Evolutionary conservation across 53 echinoderm and acorn worm genomes (phyloP), one percentile per base, ranked within the genome.

Genomic region (Henricia sp.): DNA sequence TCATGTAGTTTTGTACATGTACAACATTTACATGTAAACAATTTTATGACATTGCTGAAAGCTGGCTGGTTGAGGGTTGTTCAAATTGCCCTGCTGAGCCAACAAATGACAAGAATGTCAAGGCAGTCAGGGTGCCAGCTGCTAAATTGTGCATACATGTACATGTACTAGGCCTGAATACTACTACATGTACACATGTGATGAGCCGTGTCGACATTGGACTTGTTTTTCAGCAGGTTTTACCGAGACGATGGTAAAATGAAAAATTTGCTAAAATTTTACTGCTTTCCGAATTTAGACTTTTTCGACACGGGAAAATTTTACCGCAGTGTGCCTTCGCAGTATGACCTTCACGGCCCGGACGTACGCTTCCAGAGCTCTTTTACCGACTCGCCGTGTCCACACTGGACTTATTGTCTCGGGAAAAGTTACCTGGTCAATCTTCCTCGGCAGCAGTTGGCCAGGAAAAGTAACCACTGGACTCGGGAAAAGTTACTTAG

Each of bases 231-330:
- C 0, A 14, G 46, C 46, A 69, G 42, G 43, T 43, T 25, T 24
- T 70, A 70, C 28, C 14, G 4, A 46, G 58, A 77, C 30, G 28
- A 3, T 68, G 42, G n/a, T 26, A 57, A 33, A 36, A 48, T 48
- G 14, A 25, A 76, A 76, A 57, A 57, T 76, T 76, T 57, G 76
- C 76, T 58, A 29, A 16, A 13, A 56, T 76, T 76, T n/a, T n/a
- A n/a, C 43, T 59, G 43, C 27, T 25, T 59, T 56, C 55, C 39
- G 39, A 38, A 55, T 74, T 56, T 74, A 74, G 58, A 57, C 37
- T 43, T 55, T 25, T 41, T 40, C 9, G 57, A 25, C 39, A 23
- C n/a, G n/a, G 41, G 68, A 38, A 24, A 39, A n/a, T n/a, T n/a
- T n/a, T n/a, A n/a, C n/a, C n/a, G n/a, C n/a, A n/a, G n/a, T n/a